Evolutionary conservation across 2,888 invertebrate genomes (phyloP).

Genomic region (Amiota communis): DNA sequence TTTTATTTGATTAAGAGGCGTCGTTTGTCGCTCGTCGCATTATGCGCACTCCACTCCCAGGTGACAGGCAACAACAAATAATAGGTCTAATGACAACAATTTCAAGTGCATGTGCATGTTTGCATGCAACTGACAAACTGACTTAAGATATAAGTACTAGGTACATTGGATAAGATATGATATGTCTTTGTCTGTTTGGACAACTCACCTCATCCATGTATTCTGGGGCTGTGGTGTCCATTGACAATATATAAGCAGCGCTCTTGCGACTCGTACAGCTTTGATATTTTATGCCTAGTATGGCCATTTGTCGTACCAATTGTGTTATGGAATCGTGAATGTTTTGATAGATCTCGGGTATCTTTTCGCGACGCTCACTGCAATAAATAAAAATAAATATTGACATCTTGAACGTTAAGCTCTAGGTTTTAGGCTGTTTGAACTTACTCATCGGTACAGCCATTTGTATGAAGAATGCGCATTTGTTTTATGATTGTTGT

Average conservation of each 20-base stretch:
- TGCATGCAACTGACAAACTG: too few species aligned
- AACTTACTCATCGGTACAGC: conserved; percentile 81
- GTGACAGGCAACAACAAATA: too few species aligned
- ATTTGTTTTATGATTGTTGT: conserved; percentile 91
- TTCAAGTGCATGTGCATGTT: too few species aligned
- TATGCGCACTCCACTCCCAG: too few species aligned
- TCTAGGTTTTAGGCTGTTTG: neutral
- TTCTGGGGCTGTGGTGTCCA: conserved; percentile 75
- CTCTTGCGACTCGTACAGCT: conserved; percentile 69
- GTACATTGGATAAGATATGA: conserved; percentile 5
- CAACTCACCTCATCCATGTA: conserved; percentile 76
- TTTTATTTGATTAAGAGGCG: too few species aligned
- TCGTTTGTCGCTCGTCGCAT: too few species aligned
- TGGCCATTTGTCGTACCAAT: conserved; percentile 77
- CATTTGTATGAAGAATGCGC: conserved; percentile 87
- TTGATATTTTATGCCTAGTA: conserved; percentile 75
- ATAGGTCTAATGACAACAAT: too few species aligned
- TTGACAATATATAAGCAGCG: conserved; percentile 74
- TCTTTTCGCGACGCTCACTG: conserved; percentile 81
- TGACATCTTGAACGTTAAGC: too few species aligned
- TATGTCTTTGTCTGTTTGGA: too few species aligned
- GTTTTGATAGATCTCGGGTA: conserved; percentile 80
- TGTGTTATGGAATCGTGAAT: conserved; percentile 84
- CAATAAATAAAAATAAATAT: neutral
- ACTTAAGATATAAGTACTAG: neutral